These are phyloP conservation scores for Brienomyrus longianalis DNA, from an alignment of 2,113 vertebrate species.

Conservation along the genomic window DNA sequence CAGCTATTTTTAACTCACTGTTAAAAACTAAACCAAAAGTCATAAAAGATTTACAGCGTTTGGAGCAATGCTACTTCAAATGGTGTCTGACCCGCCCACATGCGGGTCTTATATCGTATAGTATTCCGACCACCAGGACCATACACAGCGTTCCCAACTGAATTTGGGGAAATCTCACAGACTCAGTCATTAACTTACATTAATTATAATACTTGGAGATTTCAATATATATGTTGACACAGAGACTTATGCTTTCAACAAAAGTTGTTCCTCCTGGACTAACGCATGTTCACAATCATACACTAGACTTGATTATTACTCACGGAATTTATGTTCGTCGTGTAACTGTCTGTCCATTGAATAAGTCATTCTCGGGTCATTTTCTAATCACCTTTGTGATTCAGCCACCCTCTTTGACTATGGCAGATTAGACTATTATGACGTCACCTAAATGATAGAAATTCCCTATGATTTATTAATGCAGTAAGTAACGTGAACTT, in stretches of 20 bases:
- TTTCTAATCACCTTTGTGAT: not conserved
- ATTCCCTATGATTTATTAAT: not conserved
- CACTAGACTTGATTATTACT: not conserved
- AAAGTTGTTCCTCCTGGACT: not conserved
- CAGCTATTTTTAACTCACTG: not conserved
- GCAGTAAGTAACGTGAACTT: not conserved
- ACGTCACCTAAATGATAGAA: not conserved
- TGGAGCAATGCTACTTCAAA: not conserved
- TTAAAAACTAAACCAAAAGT: not conserved
- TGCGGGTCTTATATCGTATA: not conserved
- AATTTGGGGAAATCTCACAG: not conserved
- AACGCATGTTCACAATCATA: not conserved
- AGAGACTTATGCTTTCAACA: not conserved
- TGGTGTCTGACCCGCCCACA: not conserved
- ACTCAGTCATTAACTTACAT: not conserved
- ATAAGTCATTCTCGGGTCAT: not conserved
- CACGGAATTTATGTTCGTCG: not conserved
- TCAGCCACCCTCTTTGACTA: not conserved
- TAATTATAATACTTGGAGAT: not conserved
- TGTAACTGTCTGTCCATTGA: not conserved
- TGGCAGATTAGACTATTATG: not conserved
- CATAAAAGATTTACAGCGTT: not conserved
- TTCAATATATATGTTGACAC: not conserved
- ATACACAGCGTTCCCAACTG: not conserved
- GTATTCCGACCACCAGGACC: not conserved